Percentiles rank a stretch among this genome's conserved stretches.
phyloP scores from a whole-genome alignment of 1,140 invertebrate genomes.

The Drosophila persimilis region DNA sequence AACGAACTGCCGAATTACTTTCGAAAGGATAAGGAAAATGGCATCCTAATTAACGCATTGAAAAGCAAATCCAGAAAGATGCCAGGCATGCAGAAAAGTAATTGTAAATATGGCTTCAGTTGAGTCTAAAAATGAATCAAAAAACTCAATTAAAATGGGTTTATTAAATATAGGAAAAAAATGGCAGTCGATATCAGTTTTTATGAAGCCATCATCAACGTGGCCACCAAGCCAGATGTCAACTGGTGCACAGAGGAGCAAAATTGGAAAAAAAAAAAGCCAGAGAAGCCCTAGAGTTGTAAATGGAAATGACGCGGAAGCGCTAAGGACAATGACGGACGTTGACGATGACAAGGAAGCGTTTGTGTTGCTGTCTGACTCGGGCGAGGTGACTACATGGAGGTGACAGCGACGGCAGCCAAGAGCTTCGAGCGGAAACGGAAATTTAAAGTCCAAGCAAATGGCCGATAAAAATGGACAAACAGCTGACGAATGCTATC shows the following conservation, averaged over 20 bases:
- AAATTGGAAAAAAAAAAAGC: slow-evolving; percentile 1
- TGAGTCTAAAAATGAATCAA: not conserved
- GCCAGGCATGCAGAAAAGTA: slow-evolving; percentile 5
- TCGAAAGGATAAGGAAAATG: no score
- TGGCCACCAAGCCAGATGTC: slow-evolving; percentile 37
- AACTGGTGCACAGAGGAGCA: slow-evolving; percentile 14
- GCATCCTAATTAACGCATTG: slow-evolving; percentile 30
- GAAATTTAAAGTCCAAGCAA: slow-evolving; percentile 49
- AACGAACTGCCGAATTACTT: no score
- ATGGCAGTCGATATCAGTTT: slow-evolving; percentile 48
- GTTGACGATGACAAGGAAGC: slow-evolving; percentile 44
- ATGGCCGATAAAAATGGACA: slow-evolving; percentile 32
- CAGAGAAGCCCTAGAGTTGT: slow-evolving; percentile 5
- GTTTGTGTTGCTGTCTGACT: slow-evolving; percentile 26
- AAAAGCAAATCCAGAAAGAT: not conserved
- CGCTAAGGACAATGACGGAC: slow-evolving; percentile 52
- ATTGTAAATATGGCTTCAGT: slow-evolving; percentile 4
- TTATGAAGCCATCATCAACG: slow-evolving; percentile 41
- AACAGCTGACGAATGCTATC: slow-evolving; percentile 48
- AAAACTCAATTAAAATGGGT: slow-evolving; percentile 13
- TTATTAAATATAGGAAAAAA: slow-evolving; percentile 7
- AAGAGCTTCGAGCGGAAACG: slow-evolving; percentile 27
- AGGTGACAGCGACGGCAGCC: slow-evolving; percentile 26
- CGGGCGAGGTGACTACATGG: slow-evolving; percentile 41
- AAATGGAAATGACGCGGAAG: slow-evolving; percentile 55